Evolutionary conservation across 1,140 invertebrate genomes (phyloP), one percentile per base, ranked within the genome.

Genomic region (Monomorium pharaonis): DNA sequence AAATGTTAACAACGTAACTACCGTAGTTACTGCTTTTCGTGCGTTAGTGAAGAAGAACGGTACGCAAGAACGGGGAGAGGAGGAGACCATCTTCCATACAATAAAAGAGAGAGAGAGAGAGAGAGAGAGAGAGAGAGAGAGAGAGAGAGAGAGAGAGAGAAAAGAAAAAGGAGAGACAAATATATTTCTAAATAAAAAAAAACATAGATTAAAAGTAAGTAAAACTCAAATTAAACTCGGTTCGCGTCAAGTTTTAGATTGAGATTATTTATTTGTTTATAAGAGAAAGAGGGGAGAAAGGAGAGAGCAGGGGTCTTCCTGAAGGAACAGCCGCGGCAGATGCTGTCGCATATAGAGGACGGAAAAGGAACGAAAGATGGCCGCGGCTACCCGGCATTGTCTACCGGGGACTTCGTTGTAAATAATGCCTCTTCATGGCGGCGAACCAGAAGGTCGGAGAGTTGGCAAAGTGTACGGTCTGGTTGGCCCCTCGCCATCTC

Each of bases 311-410:
- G n/a, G 21, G n/a, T n/a, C 76, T 56, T 75, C 33, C 72, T 63
- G 85, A 74, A 84, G 74, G 84, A 67, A 88, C 84, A 63, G 88
- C 63, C 84, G 85, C 84, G 76, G 92, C 92, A 91, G 93, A 93
- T 94, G 92, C 94, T 94, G 92, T 94, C 94, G 93, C 93, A 93
- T 94, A 94, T 94, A 94, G 94, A 94, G 93, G 92, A 92, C 90
- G 92, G 92, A 93, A 94, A 94, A 94, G 91, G 93, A 94, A 91
- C 69, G 92, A 93, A 94, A 94, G 91, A 94, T 95, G 94, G 94
- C 90, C 87, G 90, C 89, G 67, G 86, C 75, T 90, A 90, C 89
- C 76, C 90, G 90, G 93, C 93, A 95, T 95, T 94, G 94, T 95
- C 94, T 93, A 92, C 93, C 90, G 88, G 72, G 89, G 91, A 88